Evolutionary conservation across 2,888 invertebrate genomes (phyloP).

Genomic region (Malthinus seriepunctatus): DNA sequence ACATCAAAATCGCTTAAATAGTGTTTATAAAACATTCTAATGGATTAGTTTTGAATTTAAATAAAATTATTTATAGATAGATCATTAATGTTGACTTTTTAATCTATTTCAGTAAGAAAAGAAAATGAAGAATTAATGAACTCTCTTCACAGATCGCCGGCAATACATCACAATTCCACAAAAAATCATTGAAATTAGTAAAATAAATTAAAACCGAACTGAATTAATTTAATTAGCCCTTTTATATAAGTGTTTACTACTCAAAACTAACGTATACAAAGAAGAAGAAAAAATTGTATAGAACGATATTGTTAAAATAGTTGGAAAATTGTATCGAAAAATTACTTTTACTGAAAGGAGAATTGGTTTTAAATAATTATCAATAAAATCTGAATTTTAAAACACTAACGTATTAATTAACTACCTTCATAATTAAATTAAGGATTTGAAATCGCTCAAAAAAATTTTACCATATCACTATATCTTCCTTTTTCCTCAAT

Average conservation of each 20-base stretch:
- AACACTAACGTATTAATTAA: too few relatives aligned
- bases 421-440: not conserved
- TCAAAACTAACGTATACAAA: not conserved
- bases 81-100: conserved; percentile 25
- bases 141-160: conserved; percentile 63
- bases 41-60: not conserved
- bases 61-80: not conserved
- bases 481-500: not conserved
- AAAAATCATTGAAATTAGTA: conserved; percentile 10
- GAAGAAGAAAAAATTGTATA: too few relatives aligned
- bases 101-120: conserved; percentile 76
- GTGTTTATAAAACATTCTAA: not conserved
- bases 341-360: too few relatives aligned
- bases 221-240: conserved; percentile 6
- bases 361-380: too few relatives aligned
- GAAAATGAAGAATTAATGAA: conserved; percentile 88
- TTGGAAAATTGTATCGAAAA: too few relatives aligned
- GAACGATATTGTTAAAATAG: too few relatives aligned
- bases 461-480: too few relatives aligned
- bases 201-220: conserved; percentile 9
- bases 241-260: not conserved
- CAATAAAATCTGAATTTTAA: not conserved
- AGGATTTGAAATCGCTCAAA: too few relatives aligned
- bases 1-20: too few relatives aligned
- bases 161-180: conserved; percentile 19